These are phyloP conservation scores for Probosciger aterrimus DNA, from an alignment of 2,113 vertebrate genomes.

Conservation along the genomic window DNA sequence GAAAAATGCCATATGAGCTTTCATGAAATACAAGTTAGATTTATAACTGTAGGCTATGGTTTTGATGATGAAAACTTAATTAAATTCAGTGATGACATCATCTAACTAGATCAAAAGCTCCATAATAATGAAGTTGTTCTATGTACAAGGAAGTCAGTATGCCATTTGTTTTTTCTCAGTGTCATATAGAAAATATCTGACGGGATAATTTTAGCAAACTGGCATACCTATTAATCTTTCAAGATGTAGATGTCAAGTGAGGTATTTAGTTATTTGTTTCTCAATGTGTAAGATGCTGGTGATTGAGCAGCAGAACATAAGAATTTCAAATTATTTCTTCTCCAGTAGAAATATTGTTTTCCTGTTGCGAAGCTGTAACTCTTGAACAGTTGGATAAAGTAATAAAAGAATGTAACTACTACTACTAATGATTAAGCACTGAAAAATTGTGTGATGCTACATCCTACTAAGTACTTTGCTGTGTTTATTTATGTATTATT, in stretches of 20 bases:
- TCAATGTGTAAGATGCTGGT: not conserved
- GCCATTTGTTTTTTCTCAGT: not conserved
- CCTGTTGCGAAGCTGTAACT: not conserved
- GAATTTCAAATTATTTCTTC: not conserved
- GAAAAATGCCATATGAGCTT: not conserved
- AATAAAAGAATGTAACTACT: not conserved
- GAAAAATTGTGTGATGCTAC: conserved; percentile 70
- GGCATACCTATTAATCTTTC: not conserved
- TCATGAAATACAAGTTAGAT: conserved; percentile 7
- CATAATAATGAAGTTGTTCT: not conserved
- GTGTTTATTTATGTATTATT: conserved; percentile 83
- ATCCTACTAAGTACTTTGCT: conserved; percentile 88
- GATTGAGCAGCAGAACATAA: not conserved
- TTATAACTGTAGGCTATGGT: conserved; percentile 24
- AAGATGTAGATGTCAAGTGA: not conserved
- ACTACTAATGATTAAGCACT: conserved; percentile 76
- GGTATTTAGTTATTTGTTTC: not conserved
- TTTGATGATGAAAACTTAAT: conserved; percentile 8
- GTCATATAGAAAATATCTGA: not conserved
- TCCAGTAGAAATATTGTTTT: not conserved
- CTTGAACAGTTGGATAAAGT: not conserved
- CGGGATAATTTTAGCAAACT: not conserved
- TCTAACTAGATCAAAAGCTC: not conserved
- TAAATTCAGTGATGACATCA: conserved; percentile 13
- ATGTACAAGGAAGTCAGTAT: not conserved